Base-by-base conservation (phyloP, 2,113 vertebrate species). In the Elgaria multicarinata region DNA sequence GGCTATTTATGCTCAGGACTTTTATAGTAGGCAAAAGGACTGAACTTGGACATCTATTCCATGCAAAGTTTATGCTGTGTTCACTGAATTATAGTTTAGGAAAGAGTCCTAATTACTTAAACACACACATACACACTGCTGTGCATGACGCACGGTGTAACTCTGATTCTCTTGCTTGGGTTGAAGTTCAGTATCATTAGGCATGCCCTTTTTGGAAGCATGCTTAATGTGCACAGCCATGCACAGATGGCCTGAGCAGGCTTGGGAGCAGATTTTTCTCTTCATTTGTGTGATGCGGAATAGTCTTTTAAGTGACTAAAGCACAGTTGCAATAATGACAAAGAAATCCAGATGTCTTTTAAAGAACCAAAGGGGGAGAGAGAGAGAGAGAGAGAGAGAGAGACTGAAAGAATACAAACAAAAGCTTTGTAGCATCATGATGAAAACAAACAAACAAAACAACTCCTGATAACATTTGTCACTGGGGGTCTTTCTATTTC, bases 221-320 rank as follows among this genome's bases (percentile, higher is more conserved):
- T 62, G 90, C 26, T 84, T 90, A 93, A 90, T 85, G 64, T 33
- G 89, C 89, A 67, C 55, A 94, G 93, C 90, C 93, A 87, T 84
- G 83, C 94, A 78, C 96, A 97, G 95, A 93, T 95, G 95, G 93
- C 90, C 93, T 0, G 69, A 85, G 84, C 96, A 97, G 91, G 94
- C 69, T 93, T 95, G 94, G 93, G 93, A 95, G 96, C 96, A 95
- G 92, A 91, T 93, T 93, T n/a, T 83, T n/a, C 91, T 93, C 93
- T 67, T 92, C 91, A 6, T 93, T 79, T 93, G 50, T 92, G 91
- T 67, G n/a, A 91, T 90, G 84, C 64, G 88, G 96, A 93, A 95
- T 22, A 72, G 93, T 89, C 84, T 94, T 95, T 86, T 91, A 92
- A 95, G 84, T 83, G 95, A 94, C 95, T 92, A 36, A 94, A 87